Conservation (phyloP, 2,797 vertebrate genomes). For the Lacerta bilineata region DNA sequence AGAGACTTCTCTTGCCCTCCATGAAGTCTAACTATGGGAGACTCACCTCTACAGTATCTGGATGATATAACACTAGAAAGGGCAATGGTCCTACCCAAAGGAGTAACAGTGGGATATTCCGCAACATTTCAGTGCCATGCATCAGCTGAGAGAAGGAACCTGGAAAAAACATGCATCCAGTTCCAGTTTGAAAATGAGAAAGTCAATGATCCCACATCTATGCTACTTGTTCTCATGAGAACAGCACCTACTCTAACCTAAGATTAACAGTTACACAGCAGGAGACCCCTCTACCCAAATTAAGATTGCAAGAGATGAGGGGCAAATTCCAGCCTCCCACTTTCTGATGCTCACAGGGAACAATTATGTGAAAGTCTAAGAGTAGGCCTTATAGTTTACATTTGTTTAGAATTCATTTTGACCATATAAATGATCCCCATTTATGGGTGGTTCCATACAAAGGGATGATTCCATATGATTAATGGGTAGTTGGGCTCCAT, state of each 20-base stretch:
- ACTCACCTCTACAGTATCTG: conserved; percentile 90
- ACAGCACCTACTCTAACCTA: background rate
- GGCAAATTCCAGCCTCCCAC: background rate
- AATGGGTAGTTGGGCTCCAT: background rate
- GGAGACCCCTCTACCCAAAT: background rate
- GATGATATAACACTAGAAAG: conserved; percentile 82
- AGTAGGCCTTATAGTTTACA: background rate
- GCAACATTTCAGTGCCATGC: conserved; percentile 54
- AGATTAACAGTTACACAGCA: background rate
- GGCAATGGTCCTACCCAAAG: conserved; percentile 91
- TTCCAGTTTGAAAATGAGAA: conserved; percentile 30
- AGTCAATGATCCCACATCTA: background rate
- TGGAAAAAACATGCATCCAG: conserved; percentile 68
- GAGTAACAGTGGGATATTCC: conserved; percentile 81
- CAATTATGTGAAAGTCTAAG: too few species aligned
- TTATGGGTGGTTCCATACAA: background rate
- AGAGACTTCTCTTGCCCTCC: background rate
- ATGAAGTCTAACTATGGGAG: background rate
- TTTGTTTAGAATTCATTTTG: background rate
- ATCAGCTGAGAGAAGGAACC: conserved; percentile 90
- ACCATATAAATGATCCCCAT: background rate
- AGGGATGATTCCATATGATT: background rate
- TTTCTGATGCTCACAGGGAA: background rate
- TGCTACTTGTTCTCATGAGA: background rate
- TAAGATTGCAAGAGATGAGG: background rate